Conservation (phyloP, 2,888 invertebrate genomes). For the Cataglyphis rosenhaueri region DNA sequence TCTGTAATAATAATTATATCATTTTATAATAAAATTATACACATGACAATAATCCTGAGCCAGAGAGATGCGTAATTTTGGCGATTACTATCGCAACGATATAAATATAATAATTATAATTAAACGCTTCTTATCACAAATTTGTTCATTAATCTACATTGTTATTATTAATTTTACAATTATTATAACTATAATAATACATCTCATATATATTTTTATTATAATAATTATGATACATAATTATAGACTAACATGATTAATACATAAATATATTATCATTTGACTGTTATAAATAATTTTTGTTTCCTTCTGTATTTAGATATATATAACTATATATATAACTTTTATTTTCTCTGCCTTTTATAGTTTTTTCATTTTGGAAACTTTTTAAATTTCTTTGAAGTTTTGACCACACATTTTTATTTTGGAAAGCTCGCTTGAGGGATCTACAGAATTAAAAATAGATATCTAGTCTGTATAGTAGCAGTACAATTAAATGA, state of each 20-base stretch:
- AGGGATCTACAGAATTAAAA: conserved; percentile 9
- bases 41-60: conserved; percentile 9
- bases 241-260: conserved; percentile 23
- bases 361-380: conserved; percentile 1
- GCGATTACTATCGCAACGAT: conserved; percentile 17
- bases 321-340: conserved; percentile 16
- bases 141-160: conserved; percentile 30
- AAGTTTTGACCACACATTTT: conserved; percentile 25
- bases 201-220: conserved; percentile 6
- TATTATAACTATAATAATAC: conserved; percentile 13
- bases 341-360: neutral
- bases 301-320: neutral
- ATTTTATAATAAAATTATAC: conserved; percentile 25
- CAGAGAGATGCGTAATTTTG: conserved; percentile 11
- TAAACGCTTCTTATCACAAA: conserved; percentile 28
- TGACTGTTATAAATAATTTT: neutral
- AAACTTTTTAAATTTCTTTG: conserved; percentile 34
- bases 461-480: neutral
- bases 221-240: conserved; percentile 26
- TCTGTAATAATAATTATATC: conserved; percentile 16
- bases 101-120: conserved; percentile 46
- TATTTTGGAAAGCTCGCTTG: conserved; percentile 20
- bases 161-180: conserved; percentile 32
- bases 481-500: neutral
- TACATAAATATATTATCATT: conserved; percentile 24